Evolutionary conservation across 2,888 invertebrate genomes (phyloP).

Genomic region (Eupithecia subumbrata): DNA sequence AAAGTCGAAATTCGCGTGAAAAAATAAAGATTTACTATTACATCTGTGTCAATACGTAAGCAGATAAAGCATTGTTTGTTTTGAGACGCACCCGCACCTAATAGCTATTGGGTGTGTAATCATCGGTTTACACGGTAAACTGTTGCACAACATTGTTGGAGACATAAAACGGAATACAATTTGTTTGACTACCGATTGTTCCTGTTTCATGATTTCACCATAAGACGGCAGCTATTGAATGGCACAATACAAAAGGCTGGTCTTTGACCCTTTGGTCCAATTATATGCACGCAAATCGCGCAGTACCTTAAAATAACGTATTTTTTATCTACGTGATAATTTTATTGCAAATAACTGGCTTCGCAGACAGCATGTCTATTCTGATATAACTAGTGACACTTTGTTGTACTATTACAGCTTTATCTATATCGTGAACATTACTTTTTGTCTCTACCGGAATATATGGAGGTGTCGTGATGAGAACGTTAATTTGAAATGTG

Average conservation of each 20-base stretch:
- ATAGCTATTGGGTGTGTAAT: conserved; percentile 34
- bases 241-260: conserved; percentile 58
- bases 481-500: conserved; percentile 19
- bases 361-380: conserved; percentile 43
- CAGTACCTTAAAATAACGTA: conserved; percentile 54
- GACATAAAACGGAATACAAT: conserved; percentile 39
- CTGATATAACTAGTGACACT: conserved; percentile 30
- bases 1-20: conserved; percentile 27
- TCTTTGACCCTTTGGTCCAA: conserved; percentile 70
- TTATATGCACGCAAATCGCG: conserved; percentile 51
- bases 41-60: conserved; percentile 52
- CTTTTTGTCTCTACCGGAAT: conserved; percentile 20
- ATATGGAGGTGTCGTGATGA: conserved; percentile 18
- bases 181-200: conserved; percentile 36
- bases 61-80: conserved; percentile 40
- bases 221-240: conserved; percentile 45
- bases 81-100: conserved; percentile 24
- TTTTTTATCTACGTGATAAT: conserved; percentile 50
- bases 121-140: conserved; percentile 33
- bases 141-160: conserved; percentile 29
- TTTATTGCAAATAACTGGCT: conserved; percentile 36
- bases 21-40: conserved; percentile 36
- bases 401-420: conserved; percentile 25
- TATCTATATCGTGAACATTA: conserved; percentile 28
- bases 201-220: conserved; percentile 43